A percentile compares a stretch with the other conserved stretches of the same genome.
Evolutionary conservation across 2,797 vertebrate species (phyloP).

Genomic region (Micromesistius poutassou): DNA sequence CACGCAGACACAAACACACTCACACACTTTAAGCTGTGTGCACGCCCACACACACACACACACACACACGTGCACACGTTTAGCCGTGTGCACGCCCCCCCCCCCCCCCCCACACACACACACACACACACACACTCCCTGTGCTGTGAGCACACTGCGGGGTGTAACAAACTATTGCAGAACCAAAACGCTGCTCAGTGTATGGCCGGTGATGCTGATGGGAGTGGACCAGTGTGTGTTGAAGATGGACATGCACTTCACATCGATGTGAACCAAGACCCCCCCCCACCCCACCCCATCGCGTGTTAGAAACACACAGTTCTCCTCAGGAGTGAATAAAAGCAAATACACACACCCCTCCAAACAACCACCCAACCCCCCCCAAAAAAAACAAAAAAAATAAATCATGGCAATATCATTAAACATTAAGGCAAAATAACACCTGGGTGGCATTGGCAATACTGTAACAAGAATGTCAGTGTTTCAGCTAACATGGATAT

Average conservation of each 20-base stretch:
- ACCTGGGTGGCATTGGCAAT: constrained; percentile 88
- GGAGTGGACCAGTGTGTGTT: constrained; percentile 73
- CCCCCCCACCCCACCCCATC: constrained; percentile 42
- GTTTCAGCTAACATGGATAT: constrained; percentile 74
- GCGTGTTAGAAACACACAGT: constrained; percentile 59
- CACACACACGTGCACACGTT: constrained; percentile 67
- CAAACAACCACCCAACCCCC: not conserved
- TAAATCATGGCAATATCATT: constrained; percentile 77
- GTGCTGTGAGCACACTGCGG: constrained; percentile 78
- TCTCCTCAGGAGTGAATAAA: constrained; percentile 52
- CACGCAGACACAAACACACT: constrained; percentile 15
- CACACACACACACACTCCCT: constrained; percentile 79
- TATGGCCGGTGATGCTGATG: constrained; percentile 70
- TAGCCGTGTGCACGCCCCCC: constrained; percentile 14
- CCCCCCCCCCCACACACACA: constrained; percentile 58
- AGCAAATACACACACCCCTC: constrained; percentile 19
- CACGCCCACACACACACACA: constrained; percentile 26
- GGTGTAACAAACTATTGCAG: constrained; percentile 70
- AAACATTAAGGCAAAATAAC: constrained; percentile 99
- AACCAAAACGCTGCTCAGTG: constrained; percentile 71
- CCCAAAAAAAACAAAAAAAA: constrained; percentile 31
- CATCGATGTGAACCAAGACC: constrained; percentile 74
- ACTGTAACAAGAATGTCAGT: constrained; percentile 76
- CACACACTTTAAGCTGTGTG: constrained; percentile 14
- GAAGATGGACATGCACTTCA: constrained; percentile 85